These are phyloP conservation scores for Calameuta filiformis DNA, from an alignment of 2,888 invertebrate species.

Conservation along the genomic window DNA sequence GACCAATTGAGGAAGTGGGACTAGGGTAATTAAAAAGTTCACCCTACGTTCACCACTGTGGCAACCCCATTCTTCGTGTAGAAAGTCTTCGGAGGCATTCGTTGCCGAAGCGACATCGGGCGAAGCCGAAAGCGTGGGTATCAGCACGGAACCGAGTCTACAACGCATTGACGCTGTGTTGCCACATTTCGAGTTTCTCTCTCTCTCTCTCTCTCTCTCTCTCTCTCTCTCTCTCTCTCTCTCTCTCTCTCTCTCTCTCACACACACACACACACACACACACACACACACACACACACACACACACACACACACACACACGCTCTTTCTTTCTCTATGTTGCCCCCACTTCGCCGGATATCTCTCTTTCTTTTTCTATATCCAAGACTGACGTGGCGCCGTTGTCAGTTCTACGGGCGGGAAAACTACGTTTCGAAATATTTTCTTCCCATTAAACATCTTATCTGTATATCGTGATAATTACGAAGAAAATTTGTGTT, in stretches of 20 bases:
- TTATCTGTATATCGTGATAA: constrained; percentile 5
- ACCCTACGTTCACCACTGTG: constrained; percentile 19
- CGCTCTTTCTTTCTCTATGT: constrained; percentile 20
- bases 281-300: too few relatives aligned
- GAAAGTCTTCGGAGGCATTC: constrained; percentile 62
- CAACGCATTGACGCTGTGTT: constrained; percentile 57
- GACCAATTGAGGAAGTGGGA: not conserved
- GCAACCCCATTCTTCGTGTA: constrained; percentile 62
- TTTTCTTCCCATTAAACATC: constrained; percentile 38
- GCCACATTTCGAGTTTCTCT: constrained; percentile 62
- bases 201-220: constrained; percentile 22
- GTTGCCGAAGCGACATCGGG: constrained; percentile 40
- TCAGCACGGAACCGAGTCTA: constrained; percentile 66
- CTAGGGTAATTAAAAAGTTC: not conserved
- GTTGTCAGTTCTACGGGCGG: constrained; percentile 51
- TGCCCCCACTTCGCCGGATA: constrained; percentile 18
- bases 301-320: too few relatives aligned
- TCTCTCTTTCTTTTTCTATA: constrained; percentile 23
- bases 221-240: constrained; percentile 27
- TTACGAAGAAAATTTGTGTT: not conserved
- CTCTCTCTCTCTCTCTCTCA: constrained; percentile 13
- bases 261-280: too few relatives aligned
- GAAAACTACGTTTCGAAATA: constrained; percentile 63
- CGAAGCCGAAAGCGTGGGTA: constrained; percentile 65
- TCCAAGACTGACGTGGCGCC: not conserved